Percentiles rank a stretch among this genome's conserved stretches.
phyloP scores from a whole-genome alignment of 2,888 invertebrate genomes.

The Stenodera caucasica region DNA sequence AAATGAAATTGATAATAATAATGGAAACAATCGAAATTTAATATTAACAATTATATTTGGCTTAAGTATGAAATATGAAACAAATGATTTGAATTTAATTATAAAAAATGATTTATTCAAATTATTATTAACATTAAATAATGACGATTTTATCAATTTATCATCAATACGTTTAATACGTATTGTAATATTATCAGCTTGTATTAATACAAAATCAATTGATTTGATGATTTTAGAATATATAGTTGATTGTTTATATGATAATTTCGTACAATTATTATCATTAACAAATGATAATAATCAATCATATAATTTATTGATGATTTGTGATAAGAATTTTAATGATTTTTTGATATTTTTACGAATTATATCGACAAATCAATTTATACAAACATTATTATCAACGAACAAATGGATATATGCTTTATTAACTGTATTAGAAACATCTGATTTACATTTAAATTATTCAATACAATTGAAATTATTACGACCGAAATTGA shows the following conservation, averaged over 20 bases:
- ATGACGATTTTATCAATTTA: conserved; percentile 50
- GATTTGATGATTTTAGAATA: conserved; percentile 56
- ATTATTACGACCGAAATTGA: conserved; percentile 58
- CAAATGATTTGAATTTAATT: conserved; percentile 61
- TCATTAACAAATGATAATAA: conserved; percentile 33
- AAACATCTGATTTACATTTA: conserved; percentile 40
- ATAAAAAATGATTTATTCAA: conserved; percentile 60
- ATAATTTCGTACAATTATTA: conserved; percentile 52
- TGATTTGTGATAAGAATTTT: conserved; percentile 54
- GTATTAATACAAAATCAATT: conserved; percentile 58
- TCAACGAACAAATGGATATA: conserved; percentile 59
- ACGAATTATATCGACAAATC: conserved; percentile 58
- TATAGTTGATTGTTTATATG: conserved; percentile 59
- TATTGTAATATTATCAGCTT: conserved; percentile 60
- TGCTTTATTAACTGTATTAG: conserved; percentile 55
- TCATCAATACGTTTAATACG: conserved; percentile 61
- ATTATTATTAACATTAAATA: conserved; percentile 52
- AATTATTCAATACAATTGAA: conserved; percentile 48
- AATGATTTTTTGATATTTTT: conserved; percentile 63
- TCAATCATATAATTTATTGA: conserved; percentile 5
- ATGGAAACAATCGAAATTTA: conserved; percentile 52
- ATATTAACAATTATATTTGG: conserved; percentile 60
- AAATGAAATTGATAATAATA: conserved; percentile 29
- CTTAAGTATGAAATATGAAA: conserved; percentile 60
- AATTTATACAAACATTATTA: conserved; percentile 55